These are phyloP conservation scores for Beroe forskalii DNA, from an alignment of 37 sponge, comb jelly and placozoan species.

Conservation along the genomic window DNA sequence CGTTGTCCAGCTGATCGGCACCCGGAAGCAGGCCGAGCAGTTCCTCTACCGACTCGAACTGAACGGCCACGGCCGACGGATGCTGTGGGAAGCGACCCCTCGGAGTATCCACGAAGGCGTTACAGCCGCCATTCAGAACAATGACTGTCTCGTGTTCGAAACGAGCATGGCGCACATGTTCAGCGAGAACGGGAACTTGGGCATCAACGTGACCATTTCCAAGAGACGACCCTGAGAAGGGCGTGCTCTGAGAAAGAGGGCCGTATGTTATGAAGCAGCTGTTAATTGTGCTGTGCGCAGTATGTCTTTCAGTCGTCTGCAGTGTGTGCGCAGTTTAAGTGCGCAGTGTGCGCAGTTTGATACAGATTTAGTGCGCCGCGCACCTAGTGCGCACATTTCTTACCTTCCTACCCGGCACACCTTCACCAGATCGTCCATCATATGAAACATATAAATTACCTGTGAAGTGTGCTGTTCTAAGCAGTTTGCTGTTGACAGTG, in stretches of 20 bases:
- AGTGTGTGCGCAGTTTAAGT: not conserved
- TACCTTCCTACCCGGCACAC: too few species aligned
- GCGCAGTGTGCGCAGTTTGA: not conserved
- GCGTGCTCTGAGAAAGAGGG: not conserved
- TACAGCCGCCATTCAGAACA: constrained; percentile 76
- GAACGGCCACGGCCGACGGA: constrained; percentile 74
- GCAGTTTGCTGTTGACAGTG: too few species aligned
- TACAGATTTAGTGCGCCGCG: too few species aligned
- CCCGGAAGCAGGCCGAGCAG: constrained; percentile 83
- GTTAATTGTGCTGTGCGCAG: not conserved
- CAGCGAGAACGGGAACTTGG: constrained; percentile 89
- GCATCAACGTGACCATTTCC: constrained; percentile 90
- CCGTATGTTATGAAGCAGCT: not conserved
- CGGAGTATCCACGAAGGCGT: constrained; percentile 89
- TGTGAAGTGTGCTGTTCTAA: too few species aligned
- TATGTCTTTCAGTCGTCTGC: not conserved
- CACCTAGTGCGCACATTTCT: too few species aligned
- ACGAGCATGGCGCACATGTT: constrained; percentile 88
- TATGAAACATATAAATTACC: too few species aligned
- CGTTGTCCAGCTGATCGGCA: constrained; percentile 91
- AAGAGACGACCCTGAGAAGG: constrained; percentile 49
- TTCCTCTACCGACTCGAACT: constrained; percentile 74
- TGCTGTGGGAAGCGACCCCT: constrained; percentile 95
- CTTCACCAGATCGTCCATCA: too few species aligned
- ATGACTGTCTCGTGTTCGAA: constrained; percentile 94